Base-by-base conservation (phyloP, 64 coral and sea anemone species). In the Montipora sp. region DNA sequence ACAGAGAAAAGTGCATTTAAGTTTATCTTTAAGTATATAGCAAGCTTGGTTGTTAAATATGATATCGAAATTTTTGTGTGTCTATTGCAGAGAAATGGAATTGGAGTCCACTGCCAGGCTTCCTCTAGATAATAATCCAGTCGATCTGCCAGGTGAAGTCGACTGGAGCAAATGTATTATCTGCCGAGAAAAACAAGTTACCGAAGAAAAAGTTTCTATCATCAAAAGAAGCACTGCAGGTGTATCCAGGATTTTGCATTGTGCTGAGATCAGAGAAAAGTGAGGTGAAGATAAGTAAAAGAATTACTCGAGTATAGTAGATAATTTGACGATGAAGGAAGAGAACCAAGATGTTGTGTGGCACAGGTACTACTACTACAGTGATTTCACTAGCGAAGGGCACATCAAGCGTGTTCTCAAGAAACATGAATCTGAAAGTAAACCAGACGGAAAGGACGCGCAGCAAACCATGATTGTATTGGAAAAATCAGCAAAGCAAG, bases 361-460 rank as follows among this genome's bases (percentile, higher is more conserved):
- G 77, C 77, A 79, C 77, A 79, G 77, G 77, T 51, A 79, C 47
- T 79, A 48, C 14, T 79, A 79, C 77, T 24, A 24, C 23, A 79
- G 77, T 79, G 49, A 79, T 53, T 79, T 79, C 77, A 79, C 77
- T 16, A 79, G 47, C 77, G 47, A 79, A 51, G 77, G 77, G 47
- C 77, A 53, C 47, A 79, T 79, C 47, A 51, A 51, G 77, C 46
- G 77, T 79, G 47, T 51, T 79, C 77, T 78, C 75, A 78, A 79
- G 77, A 79, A 73, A 20, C 69, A 20, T 51, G 77, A 51, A 48
- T 79, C 77, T 79, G 14, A 79, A 47, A 77, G 43, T 10, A 47
- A 48, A 77, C 27, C 27, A 77, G 43, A 46, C 5, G 75, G 15
- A 46, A 43, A 43, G 43, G 43, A 24, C 10, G 75, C 63, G 0